Conservation (phyloP, 1,140 invertebrate genomes). For the Cotesia glomerata region DNA sequence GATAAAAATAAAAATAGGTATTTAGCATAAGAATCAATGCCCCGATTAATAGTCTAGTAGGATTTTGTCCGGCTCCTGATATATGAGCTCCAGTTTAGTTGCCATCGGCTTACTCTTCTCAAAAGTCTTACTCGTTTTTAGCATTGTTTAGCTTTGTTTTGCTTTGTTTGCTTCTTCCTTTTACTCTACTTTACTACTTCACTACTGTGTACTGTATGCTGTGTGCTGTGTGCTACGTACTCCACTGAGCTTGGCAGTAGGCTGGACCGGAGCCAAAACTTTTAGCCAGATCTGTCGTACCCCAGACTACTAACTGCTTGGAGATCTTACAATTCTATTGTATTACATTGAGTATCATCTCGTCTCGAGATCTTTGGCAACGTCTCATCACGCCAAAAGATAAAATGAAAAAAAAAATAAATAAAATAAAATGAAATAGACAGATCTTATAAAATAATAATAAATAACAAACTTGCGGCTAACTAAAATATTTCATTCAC, state of each 20-base stretch:
- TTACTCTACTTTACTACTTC: neutral
- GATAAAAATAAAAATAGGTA: neutral
- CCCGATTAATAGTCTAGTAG: conserved; percentile 25
- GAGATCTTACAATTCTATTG: conserved; percentile 21
- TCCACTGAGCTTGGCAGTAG: neutral
- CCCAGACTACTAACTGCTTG: conserved; percentile 8
- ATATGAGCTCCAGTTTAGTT: conserved; percentile 3
- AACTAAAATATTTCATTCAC: too few relatives aligned
- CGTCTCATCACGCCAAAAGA: too few relatives aligned
- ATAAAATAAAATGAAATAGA: neutral
- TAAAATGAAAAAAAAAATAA: too few relatives aligned
- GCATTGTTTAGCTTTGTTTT: neutral
- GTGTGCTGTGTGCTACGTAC: neutral
- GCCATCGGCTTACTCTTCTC: neutral
- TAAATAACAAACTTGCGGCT: too few relatives aligned
- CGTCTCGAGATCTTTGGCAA: conserved; percentile 1
- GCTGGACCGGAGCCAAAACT: conserved; percentile 19
- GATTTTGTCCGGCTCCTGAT: conserved; percentile 20
- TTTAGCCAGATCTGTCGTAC: conserved; percentile 5
- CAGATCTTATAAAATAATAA: neutral
- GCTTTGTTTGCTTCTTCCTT: neutral
- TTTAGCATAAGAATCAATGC: conserved; percentile 15
- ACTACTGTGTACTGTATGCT: too few relatives aligned
- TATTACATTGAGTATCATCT: conserved; percentile 11
- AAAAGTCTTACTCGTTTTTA: neutral